Percentiles rank a stretch among this genome's conserved stretches.
phyloP scores from a whole-genome alignment of 1,140 invertebrate genomes.

The Cecropterus lyciades region DNA sequence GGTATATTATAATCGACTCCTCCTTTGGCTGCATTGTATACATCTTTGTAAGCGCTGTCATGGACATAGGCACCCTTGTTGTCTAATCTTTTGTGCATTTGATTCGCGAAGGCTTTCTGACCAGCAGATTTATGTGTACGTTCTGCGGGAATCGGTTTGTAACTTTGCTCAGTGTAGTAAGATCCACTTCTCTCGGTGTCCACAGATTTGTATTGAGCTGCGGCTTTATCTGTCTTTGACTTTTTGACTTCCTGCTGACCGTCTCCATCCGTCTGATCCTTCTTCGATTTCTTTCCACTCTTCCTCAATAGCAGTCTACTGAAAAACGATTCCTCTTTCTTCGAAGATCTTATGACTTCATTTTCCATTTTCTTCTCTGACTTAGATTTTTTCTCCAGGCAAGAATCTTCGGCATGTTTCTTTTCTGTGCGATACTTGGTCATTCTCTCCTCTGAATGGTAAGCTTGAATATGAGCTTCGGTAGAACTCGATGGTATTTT shows the following conservation, averaged over 20 bases:
- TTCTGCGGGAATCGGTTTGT: conserved; percentile 67
- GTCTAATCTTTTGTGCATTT: conserved; percentile 82
- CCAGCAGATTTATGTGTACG: conserved; percentile 75
- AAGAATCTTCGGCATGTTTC: conserved; percentile 78
- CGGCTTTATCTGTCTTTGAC: conserved; percentile 66
- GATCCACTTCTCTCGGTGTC: conserved; percentile 58
- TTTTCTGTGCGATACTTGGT: conserved; percentile 68
- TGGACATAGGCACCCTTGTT: conserved; percentile 83
- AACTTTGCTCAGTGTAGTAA: conserved; percentile 52
- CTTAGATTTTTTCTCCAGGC: conserved; percentile 82
- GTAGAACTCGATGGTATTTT: conserved; percentile 47
- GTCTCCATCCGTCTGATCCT: conserved; percentile 82
- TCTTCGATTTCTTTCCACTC: conserved; percentile 87
- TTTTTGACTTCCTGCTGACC: conserved; percentile 72
- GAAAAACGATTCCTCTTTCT: conserved; percentile 87
- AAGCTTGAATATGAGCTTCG: conserved; percentile 50
- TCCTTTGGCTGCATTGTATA: conserved; percentile 74
- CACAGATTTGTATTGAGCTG: conserved; percentile 63
- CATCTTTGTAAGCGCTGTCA: conserved; percentile 76
- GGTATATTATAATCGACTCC: conserved; percentile 77
- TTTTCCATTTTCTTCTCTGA: conserved; percentile 82
- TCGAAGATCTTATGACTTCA: conserved; percentile 75
- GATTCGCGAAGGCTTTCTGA: conserved; percentile 79
- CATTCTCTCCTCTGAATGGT: conserved; percentile 64
- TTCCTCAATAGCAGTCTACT: conserved; percentile 86